Base-by-base conservation (phyloP, 2,113 vertebrate species). In the Atractosteus spatula region DNA sequence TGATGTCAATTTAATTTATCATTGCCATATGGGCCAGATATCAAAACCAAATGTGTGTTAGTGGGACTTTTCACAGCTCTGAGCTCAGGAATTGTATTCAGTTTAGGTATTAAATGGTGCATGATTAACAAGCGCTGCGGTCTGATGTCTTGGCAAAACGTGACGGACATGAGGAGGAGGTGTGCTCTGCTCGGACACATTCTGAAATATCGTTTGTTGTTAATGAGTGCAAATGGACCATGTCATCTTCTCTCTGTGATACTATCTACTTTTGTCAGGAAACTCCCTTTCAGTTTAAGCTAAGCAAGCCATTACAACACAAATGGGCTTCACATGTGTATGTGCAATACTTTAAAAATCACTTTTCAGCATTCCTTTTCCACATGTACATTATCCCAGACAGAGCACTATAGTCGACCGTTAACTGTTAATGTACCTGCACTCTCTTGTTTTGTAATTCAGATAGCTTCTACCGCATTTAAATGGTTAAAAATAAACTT, bases 1-100 rank as follows among this genome's bases (percentile, higher is more conserved):
- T 94, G 89, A 94, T 91, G 92, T 88, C 80, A 70, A 81, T 90
- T 87, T 82, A 85, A 86, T 86, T 87, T 87, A 91, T 90, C 86
- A 83, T 11, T 88, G 84, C 90, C 91, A 91, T 85, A 89, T 91
- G 89, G 85, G 62, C 70, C 79, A 74, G 77, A 77, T 84, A 91
- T 88, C 81, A 86, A 84, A 91, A 87, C 77, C 86, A 90, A 87
- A 90, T 87, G 88, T 83, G 81, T 72, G 8, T 62, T 14, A 76
- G 73, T 72, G 66, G 68, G 64, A 59, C 55, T 62, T 67, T 68
- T 57, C 43, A 47, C 59, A 42, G 51, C 17, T 69, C 61, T 14
- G 51, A 12, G 62, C 61, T 10, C 14, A 14, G 62, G 57, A 70
- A 66, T 29, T 16, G 13, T 16, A 64, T 41, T 61, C 45, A 62